Percentiles rank a stretch among this genome's conserved stretches.
Conservation (phyloP, 2,888 invertebrate species). For the Aphrophora alni region DNA sequence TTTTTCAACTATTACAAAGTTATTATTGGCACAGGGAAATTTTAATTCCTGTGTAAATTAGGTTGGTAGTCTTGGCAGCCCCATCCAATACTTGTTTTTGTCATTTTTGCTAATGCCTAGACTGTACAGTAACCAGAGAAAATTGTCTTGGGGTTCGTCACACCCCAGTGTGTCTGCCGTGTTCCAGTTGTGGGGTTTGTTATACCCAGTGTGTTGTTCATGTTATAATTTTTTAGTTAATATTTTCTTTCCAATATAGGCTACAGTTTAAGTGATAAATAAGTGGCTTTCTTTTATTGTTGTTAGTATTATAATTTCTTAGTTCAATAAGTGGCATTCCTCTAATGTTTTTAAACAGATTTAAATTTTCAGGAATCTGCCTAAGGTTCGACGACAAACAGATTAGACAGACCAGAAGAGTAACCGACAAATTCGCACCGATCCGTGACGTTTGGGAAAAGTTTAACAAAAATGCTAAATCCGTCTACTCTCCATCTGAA, state of each 20-base stretch:
- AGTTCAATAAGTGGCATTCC: no score
- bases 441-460: constrained; percentile 43
- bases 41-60: constrained; percentile 12
- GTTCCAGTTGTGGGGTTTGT: constrained; percentile 18
- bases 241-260: no score
- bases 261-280: no score
- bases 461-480: constrained; percentile 37
- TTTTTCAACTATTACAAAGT: neutral
- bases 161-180: neutral
- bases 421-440: constrained; percentile 39
- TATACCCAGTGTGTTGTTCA: constrained; percentile 17
- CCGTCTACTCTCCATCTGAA: constrained; percentile 36
- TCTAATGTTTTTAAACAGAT: constrained; percentile 38
- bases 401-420: constrained; percentile 25
- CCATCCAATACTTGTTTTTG: constrained; percentile 10
- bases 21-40: neutral
- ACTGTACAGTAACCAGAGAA: neutral
- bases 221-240: constrained; percentile 11
- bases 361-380: constrained; percentile 37
- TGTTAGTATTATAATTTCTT: no score
- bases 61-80: constrained; percentile 20
- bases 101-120: constrained; percentile 9
- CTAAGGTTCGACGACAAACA: constrained; percentile 40
- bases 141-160: no score
- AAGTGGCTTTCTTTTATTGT: no score